Percentiles rank a stretch among this genome's conserved stretches.
phyloP scores from a whole-genome alignment of 2,113 vertebrate species.

The Ameiurus melas region DNA sequence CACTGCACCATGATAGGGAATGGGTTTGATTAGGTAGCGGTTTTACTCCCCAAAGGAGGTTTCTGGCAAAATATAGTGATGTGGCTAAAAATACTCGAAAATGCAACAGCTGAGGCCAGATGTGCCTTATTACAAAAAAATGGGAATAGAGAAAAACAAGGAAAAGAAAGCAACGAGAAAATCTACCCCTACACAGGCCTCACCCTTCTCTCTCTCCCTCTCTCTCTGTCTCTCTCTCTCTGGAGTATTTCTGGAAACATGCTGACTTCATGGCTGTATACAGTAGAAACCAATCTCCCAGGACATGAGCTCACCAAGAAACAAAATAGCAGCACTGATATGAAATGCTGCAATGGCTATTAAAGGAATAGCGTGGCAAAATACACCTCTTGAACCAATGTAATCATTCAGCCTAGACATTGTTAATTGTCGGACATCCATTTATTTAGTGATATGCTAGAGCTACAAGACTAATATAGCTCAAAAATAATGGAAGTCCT shows the following conservation, averaged over 20 bases:
- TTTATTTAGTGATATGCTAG: neutral
- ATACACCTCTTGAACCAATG: neutral
- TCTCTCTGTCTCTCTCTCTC: slow-evolving; percentile 18
- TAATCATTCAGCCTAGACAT: neutral
- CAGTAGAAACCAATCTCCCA: slow-evolving; percentile 38
- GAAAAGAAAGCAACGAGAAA: neutral
- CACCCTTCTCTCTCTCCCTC: neutral
- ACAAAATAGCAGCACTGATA: slow-evolving; percentile 36
- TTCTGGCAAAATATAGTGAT: slow-evolving; percentile 42
- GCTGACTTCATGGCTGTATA: slow-evolving; percentile 56
- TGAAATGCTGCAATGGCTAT: slow-evolving; percentile 14
- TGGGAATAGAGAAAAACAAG: neutral
- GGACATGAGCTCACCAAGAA: slow-evolving; percentile 49
- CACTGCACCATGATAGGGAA: slow-evolving; percentile 60
- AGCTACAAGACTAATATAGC: neutral
- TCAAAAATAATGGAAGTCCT: neutral
- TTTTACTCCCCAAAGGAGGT: slow-evolving; percentile 55
- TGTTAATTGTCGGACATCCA: neutral
- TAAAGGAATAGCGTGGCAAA: slow-evolving; percentile 12
- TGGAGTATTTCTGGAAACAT: slow-evolving; percentile 52
- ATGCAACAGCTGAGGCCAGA: slow-evolving; percentile 47
- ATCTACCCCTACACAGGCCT: neutral
- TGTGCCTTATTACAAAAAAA: slow-evolving; percentile 47
- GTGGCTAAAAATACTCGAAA: slow-evolving; percentile 56
- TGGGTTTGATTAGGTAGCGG: slow-evolving; percentile 54